Conservation (phyloP, 2,113 vertebrate species). For the Muscicapa adusta region DNA sequence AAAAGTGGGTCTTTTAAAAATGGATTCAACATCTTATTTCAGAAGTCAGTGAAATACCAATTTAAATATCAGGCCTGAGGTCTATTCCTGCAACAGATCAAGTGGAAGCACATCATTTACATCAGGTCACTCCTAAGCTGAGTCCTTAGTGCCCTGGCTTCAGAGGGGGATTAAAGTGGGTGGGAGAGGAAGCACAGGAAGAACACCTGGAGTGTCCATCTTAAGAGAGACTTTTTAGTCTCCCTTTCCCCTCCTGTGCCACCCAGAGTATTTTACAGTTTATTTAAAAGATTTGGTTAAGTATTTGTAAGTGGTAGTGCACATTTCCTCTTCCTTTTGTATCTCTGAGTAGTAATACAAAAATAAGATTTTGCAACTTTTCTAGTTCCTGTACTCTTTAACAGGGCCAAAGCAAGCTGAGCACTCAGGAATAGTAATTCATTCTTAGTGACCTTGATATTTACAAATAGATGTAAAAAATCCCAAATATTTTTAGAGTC, state of each 20-base stretch:
- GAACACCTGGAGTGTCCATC: neutral
- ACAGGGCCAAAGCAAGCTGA: neutral
- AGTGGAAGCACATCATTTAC: neutral
- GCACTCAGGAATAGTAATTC: neutral
- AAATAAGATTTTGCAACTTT: neutral
- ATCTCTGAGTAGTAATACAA: neutral
- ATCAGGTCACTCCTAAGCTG: neutral
- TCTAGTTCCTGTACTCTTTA: neutral
- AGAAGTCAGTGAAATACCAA: neutral
- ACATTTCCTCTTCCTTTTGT: neutral
- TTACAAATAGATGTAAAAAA: constrained; percentile 38
- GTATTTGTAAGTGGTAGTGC: neutral
- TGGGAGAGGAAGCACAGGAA: neutral
- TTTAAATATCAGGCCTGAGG: constrained; percentile 15
- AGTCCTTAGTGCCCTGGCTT: neutral
- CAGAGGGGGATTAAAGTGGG: neutral
- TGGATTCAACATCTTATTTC: neutral
- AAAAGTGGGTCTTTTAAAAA: constrained; percentile 29
- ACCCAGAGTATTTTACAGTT: neutral
- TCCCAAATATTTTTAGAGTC: neutral
- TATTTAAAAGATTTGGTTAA: neutral
- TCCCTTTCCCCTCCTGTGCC: neutral
- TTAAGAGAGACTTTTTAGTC: neutral
- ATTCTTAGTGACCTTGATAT: neutral
- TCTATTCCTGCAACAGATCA: neutral